Evolutionary conservation across 2,113 vertebrate genomes (phyloP), one percentile per base, ranked within the genome.

Genomic region (Centropristis striata): DNA sequence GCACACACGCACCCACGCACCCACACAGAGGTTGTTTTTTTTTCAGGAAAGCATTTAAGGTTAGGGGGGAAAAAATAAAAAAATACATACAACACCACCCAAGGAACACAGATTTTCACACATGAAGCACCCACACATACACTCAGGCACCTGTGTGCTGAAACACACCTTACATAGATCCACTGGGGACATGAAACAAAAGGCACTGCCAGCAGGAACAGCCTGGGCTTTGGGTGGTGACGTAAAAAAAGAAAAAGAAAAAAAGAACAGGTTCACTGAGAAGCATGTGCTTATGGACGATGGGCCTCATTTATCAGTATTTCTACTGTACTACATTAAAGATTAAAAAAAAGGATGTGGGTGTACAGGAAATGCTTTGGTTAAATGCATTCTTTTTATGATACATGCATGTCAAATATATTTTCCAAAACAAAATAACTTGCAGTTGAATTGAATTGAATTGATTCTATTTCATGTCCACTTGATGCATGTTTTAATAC

Each of bases 141-240:
- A 55, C 53, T 68, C 80, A 82, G 86, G 83, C 87, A 85, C 80
- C 58, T 83, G 78, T 86, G 72, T 80, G 86, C 60, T 49, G 32
- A 72, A 70, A 84, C 75, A 87, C 87, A 79, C 66, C 36, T 20
- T 66, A 61, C 64, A 65, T 41, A 57, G 16, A 58, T 47, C 87
- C 71, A 75, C 80, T 50, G 78, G 81, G 70, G 83, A 85, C 84
- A 80, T 72, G 58, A 81, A 93, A 90, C 88, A 83, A 90, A 95
- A 96, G 94, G 94, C 94, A 95, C 93, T 94, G 93, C 89, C 90
- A 92, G 92, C 88, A 86, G 89, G 79, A 86, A 92, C 68, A 86
- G 85, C 59, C 78, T 44, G 70, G 81, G 77, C 72, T 75, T 74
- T 74, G 79, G 82, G 73, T 76, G 75, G 75, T 55, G 73, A 58